A percentile compares a stretch with the other conserved stretches of the same genome.
Conservation (phyloP, 2,888 invertebrate genomes). For the Monoplex corrugatus region DNA sequence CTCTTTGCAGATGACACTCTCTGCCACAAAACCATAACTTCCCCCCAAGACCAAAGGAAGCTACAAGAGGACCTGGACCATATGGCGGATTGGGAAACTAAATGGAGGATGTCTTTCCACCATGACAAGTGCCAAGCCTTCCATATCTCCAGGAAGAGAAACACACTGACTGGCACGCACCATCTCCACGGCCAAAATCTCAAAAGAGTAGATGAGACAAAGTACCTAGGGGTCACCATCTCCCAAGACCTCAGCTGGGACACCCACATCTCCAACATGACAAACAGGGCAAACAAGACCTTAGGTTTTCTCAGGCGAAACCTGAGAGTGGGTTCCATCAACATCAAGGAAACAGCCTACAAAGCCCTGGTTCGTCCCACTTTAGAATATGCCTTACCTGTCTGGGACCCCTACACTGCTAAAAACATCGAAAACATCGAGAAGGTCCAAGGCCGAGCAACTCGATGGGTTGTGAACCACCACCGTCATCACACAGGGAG, state of each 20-base stretch:
- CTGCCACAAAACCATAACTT: neutral
- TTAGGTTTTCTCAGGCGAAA: neutral
- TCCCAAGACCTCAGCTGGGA: neutral
- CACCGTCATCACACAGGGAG: too few species aligned
- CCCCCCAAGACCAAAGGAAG: neutral
- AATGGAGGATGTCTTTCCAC: neutral
- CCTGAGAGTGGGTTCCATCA: neutral
- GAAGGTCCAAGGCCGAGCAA: neutral
- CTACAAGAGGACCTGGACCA: slow-evolving; percentile 15
- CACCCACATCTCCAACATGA: neutral
- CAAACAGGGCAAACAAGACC: slow-evolving; percentile 5
- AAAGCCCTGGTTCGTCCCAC: neutral
- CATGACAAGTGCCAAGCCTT: neutral
- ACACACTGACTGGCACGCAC: slow-evolving; percentile 18
- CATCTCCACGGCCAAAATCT: neutral
- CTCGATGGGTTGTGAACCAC: neutral
- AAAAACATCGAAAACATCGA: neutral
- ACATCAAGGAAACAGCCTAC: neutral
- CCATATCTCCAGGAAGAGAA: neutral
- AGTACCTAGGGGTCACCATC: slow-evolving; percentile 6
- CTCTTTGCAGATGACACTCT: neutral
- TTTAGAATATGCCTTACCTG: neutral
- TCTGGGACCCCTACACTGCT: neutral
- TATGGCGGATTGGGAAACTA: neutral
- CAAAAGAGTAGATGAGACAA: neutral